Base-by-base conservation (phyloP, 2,113 vertebrate species). In the Cavia porcellus region DNA sequence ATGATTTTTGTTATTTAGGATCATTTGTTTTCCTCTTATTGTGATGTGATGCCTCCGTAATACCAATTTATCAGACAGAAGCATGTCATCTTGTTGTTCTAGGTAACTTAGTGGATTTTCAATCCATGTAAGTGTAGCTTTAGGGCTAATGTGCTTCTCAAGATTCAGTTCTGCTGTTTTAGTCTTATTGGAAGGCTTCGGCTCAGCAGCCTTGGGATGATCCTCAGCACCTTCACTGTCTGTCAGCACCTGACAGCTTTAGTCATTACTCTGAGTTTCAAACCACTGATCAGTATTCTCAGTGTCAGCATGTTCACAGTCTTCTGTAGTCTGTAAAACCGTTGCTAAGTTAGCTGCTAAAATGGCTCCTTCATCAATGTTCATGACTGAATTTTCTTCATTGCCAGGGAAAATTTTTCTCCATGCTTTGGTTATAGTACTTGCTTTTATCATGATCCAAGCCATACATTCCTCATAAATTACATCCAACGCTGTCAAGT, bases 11-110 rank as follows among this genome's bases (percentile, higher is more conserved):
- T 55, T 96, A 92, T 57, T 97, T 70, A 97, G 97, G 52, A 96
- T 96, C 84, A 97, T 98, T 62, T 98, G 98, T 70, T 98, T 98
- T 86, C 96, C 97, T 87, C 98, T 97, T 95, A 98, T 98, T 89
- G 97, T 96, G 1, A 97, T 98, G 57, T 97, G 95, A 86, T 97
- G 97, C 64, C 97, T 98, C 83, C 97, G 88, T 66, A 98, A 91
- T 22, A 98, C 97, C 96, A 98, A 90, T 81, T 98, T 98, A 90
- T 98, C 97, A 61, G 98, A 98, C 45, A 98, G 94, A 75, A 98
- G 97, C 97, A 98, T 98, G 92, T 98, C 98, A 62, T 98, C 97
- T 92, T 98, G 97, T 77, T 98, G 97, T 87, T 98, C 98, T 80
- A 98, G 89, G 70, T 98, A 98, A 96, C 95, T 91, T 68, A 98